These are phyloP conservation scores for Tribolium castaneum DNA, from an alignment of 1,140 invertebrate genomes.

Conservation along the genomic window DNA sequence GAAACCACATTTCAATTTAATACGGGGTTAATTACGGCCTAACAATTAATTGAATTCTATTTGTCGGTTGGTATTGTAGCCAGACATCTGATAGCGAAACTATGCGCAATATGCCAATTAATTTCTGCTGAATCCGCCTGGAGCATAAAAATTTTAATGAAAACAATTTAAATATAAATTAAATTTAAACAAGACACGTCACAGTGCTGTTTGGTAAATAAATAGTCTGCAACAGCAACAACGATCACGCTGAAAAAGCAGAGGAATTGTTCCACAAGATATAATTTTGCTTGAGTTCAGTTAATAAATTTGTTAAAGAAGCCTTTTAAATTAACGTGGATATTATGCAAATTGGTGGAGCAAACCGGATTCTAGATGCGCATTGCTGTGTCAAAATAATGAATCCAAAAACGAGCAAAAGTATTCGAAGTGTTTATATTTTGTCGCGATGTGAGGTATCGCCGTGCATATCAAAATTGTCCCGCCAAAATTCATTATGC, in stretches of 20 bases:
- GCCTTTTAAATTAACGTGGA: conserved; percentile 23
- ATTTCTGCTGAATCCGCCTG: conserved; percentile 28
- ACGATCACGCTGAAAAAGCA: background rate
- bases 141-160: conserved; percentile 34
- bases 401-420: background rate
- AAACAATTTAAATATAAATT: conserved; percentile 43
- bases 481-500: conserved; percentile 39
- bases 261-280: conserved; percentile 1
- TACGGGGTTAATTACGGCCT: conserved; percentile 26
- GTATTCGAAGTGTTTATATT: conserved; percentile 21
- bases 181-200: conserved; percentile 37
- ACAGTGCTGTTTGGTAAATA: conserved; percentile 35
- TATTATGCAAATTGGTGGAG: conserved; percentile 15
- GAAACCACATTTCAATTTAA: conserved; percentile 33
- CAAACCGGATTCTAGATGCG: conserved; percentile 5
- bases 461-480: conserved; percentile 13
- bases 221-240: conserved; percentile 26
- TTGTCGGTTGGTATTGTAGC: background rate
- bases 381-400: conserved; percentile 22
- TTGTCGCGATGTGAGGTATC: background rate
- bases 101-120: conserved; percentile 39
- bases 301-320: conserved; percentile 32
- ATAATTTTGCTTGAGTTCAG: conserved; percentile 18
- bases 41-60: conserved; percentile 43
- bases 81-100: conserved; percentile 30